Base-by-base conservation (phyloP, 1,140 invertebrate genomes). In the Pteromalus puparum region DNA sequence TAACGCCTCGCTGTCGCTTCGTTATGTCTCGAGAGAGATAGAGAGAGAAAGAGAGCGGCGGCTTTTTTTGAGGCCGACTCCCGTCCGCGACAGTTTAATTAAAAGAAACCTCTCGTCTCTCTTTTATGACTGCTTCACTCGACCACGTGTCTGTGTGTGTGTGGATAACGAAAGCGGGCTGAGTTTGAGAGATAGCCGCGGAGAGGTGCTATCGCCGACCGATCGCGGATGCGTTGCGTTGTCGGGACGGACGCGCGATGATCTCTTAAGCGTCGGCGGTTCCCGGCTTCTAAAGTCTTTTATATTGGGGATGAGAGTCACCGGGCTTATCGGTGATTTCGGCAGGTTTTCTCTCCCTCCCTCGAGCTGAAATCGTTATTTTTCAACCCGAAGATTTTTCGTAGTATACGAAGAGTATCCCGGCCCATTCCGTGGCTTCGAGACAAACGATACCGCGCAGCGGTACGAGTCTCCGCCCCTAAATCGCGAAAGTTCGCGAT, bases 21-120 rank as follows among this genome's bases (percentile, higher is more conserved):
- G 89, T 91, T 90, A 90, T 90, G 90, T 91, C 89, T 88, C 87
- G 85, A 83, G 24, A 68, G 42, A 68, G 15, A 68, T 15, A 65
- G 67, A 21, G n/a, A n/a, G n/a, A n/a, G n/a, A n/a, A n/a, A n/a
- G n/a, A n/a, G 34, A 30, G 67, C 2, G 38, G 61, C 53, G 83
- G 24, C n/a, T 53, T 82, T 82, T 86, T 86, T 77, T 18, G 24
- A 30, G 38, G 75, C 75, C 74, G 67, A 85, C 28, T 48, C 53
- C 18, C 81, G 84, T 67, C 84, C 85, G 88, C 87, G 89, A 90
- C 89, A 90, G 91, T 93, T 93, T 92, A 92, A 92, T 93, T 93
- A 92, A 93, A 92, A 92, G 92, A 92, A 93, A 92, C 91, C 91
- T 90, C 90, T 89, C 89, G 30, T 90, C 89, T 86, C 85, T 86